These are phyloP conservation scores for Trialeurodes vaporariorum DNA, from an alignment of 1,140 invertebrate species.

Conservation along the genomic window DNA sequence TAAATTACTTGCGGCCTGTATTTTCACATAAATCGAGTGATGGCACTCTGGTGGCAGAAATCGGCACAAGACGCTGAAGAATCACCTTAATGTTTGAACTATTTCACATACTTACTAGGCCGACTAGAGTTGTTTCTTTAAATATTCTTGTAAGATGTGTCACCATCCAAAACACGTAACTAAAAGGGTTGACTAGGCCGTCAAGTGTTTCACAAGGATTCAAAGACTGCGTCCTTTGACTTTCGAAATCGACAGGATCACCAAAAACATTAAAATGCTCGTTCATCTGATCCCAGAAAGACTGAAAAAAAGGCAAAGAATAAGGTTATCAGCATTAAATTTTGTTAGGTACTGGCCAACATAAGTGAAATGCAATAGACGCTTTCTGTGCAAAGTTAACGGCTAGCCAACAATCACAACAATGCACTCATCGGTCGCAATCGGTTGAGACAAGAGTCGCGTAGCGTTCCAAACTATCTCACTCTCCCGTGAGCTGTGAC, in stretches of 20 bases:
- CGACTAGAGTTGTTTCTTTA: no score
- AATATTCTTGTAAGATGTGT: no score
- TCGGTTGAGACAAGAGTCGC: background rate
- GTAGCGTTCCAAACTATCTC: background rate
- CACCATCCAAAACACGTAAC: background rate
- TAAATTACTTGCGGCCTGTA: no score
- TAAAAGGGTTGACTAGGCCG: background rate
- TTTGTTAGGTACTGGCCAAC: no score
- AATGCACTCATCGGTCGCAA: background rate
- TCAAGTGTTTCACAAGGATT: background rate
- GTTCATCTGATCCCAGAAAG: background rate
- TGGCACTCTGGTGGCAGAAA: no score
- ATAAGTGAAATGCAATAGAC: no score
- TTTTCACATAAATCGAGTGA: no score
- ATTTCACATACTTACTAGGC: no score
- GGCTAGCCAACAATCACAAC: background rate
- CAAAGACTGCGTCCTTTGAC: background rate
- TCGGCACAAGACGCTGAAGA: no score
- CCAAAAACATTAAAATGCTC: background rate
- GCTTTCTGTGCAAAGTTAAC: background rate
- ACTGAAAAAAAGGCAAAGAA: background rate
- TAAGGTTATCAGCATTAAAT: background rate
- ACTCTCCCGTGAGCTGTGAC: background rate
- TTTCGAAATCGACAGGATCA: background rate
- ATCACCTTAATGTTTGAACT: no score